Conservation (phyloP, 2,888 invertebrate genomes). For the Linnaemya vulpina region DNA sequence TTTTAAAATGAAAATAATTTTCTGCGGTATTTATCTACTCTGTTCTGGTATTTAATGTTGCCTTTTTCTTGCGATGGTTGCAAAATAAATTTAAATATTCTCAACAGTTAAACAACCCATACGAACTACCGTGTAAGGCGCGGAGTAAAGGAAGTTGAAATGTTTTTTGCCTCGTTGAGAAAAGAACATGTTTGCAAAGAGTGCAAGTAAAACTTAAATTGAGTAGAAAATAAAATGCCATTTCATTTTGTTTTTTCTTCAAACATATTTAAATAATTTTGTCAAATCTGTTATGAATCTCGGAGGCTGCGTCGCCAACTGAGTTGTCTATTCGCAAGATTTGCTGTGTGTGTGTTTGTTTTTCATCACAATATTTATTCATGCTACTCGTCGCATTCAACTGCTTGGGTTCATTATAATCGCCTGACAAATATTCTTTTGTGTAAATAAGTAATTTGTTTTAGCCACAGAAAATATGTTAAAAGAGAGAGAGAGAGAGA, state of each 20-base stretch:
- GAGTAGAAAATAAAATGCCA: not conserved
- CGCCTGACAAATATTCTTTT: conserved; percentile 28
- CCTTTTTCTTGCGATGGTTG: conserved; percentile 3
- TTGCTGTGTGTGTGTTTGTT: not conserved
- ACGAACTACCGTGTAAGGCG: not conserved
- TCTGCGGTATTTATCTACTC: conserved; percentile 5
- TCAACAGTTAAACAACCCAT: conserved; percentile 2
- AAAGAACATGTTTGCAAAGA: not conserved
- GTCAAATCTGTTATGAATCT: not conserved
- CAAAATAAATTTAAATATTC: conserved; percentile 60
- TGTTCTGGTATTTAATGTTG: conserved; percentile 26
- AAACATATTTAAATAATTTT: conserved; percentile 2
- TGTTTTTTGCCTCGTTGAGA: not conserved
- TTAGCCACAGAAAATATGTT: conserved; percentile 17
- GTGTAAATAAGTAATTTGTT: conserved; percentile 24
- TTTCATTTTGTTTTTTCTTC: too few species aligned
- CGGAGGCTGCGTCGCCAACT: not conserved
- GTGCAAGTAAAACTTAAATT: not conserved
- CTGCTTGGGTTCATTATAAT: conserved; percentile 5
- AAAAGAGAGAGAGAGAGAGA: not conserved
- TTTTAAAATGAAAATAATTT: conserved; percentile 37
- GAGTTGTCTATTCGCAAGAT: conserved; percentile 5
- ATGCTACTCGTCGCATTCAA: conserved; percentile 5
- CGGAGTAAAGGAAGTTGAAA: not conserved
- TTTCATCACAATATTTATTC: not conserved